A percentile compares a stretch with the other conserved stretches of the same genome.
Evolutionary conservation across 2,888 invertebrate species (phyloP).

Genomic region (Seira ritae): DNA sequence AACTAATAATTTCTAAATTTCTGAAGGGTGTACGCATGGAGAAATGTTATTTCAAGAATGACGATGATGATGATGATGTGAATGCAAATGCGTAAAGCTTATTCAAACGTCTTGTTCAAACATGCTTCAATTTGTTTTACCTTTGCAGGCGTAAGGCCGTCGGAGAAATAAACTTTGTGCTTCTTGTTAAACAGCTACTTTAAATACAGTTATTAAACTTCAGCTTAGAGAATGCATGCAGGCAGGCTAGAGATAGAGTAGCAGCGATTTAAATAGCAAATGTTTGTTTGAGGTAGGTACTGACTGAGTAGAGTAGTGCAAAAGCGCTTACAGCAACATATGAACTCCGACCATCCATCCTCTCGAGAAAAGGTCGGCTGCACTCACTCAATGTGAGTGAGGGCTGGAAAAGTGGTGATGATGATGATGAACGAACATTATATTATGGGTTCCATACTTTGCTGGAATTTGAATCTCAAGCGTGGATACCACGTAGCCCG

Average conservation of each 20-base stretch:
- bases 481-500: neutral
- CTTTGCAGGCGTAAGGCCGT: no score
- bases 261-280: neutral
- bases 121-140: neutral
- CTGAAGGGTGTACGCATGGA: neutral
- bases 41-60: constrained; percentile 1
- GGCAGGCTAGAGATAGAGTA: no score
- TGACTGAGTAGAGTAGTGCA: constrained; percentile 4
- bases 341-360: neutral
- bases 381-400: no score
- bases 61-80: neutral
- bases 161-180: no score
- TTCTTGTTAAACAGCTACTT: no score
- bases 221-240: no score
- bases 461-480: neutral
- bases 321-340: neutral
- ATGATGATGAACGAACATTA: no score
- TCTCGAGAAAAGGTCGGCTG: neutral
- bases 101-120: neutral
- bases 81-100: neutral
- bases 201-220: no score
- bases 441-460: neutral
- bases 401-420: no score
- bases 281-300: no score
- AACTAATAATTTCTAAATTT: neutral